These are phyloP conservation scores for Trachemys scripta DNA, from an alignment of 2,113 vertebrate species.

Conservation along the genomic window DNA sequence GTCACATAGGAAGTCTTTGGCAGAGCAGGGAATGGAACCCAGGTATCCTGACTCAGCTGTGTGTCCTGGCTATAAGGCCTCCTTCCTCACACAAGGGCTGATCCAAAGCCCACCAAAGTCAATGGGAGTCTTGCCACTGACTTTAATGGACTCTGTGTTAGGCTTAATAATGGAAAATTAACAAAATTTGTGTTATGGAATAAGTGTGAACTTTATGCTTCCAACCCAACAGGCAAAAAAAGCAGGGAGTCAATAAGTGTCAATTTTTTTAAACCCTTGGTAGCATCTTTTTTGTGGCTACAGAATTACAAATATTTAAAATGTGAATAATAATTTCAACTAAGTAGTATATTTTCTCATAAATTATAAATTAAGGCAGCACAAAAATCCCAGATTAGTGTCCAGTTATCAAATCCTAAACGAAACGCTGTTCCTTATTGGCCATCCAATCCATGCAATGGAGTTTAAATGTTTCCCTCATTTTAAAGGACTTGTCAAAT, in stretches of 20 bases:
- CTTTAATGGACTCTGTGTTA: not conserved
- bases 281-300: not conserved
- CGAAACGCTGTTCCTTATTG: not conserved
- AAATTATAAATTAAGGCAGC: not conserved
- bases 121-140: not conserved
- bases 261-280: not conserved
- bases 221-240: not conserved
- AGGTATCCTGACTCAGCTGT: not conserved
- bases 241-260: not conserved
- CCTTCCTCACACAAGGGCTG: not conserved
- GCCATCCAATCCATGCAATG: not conserved
- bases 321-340: not conserved
- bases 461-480: not conserved
- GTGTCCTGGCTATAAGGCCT: not conserved
- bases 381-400: not conserved
- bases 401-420: not conserved
- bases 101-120: not conserved
- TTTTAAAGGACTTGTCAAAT: not conserved
- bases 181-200: not conserved
- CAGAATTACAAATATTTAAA: not conserved
- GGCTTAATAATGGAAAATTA: not conserved
- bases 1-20: not conserved
- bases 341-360: not conserved
- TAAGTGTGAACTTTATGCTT: not conserved
- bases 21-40: not conserved